Base-by-base conservation (phyloP, 2,888 invertebrate genomes). In the Dasypolia templi region DNA sequence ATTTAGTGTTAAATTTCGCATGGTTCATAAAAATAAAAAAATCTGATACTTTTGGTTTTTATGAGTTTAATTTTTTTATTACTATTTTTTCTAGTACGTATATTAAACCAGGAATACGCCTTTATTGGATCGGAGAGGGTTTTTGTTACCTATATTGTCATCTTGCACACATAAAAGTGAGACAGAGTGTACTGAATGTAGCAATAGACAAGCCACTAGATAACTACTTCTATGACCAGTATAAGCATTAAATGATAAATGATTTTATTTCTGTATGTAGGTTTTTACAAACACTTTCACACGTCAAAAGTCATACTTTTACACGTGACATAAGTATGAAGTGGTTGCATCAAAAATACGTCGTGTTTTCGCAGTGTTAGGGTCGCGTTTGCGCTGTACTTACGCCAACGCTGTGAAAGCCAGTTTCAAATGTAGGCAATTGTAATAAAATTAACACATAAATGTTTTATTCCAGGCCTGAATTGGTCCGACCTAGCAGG, bases 401-500 rank as follows among this genome's bases (percentile, higher is more conserved):
- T 22, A 22, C 22, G 11, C 1, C 35, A n/a, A 12, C n/a, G 22
- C 17, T 14, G 29, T 26, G 11, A n/a, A 29, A 69, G 3, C 42
- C 0, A 22, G 9, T 42, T 29, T 14, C 22, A 29, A 67, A 17
- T 29, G 7, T 19, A 42, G 9, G 19, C 6, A 35, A n/a, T 58
- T 14, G 0, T 32, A 39, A 29, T 39, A 6, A 56, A 58, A 32
- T 22, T 65, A 82, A 71, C 56, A 11, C 4, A 14, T 2, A 26
- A 2, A 44, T 29, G 56, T 68, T 49, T 81, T 32, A 46, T 86
- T 79, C 19, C 91, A 98, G 98, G 89, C 98, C 98, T 4, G 98
- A 98, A 79, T 55, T 87, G 91, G 97, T 98, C 19, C 96, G 98
- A 80, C 97, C 98, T 22, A 96, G 96, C 42, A 94, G 96, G 88